A percentile compares a stretch with the other conserved stretches of the same genome.
Evolutionary conservation across 2,113 vertebrate species (phyloP).

Genomic region (Glaucidium brasilianum): DNA sequence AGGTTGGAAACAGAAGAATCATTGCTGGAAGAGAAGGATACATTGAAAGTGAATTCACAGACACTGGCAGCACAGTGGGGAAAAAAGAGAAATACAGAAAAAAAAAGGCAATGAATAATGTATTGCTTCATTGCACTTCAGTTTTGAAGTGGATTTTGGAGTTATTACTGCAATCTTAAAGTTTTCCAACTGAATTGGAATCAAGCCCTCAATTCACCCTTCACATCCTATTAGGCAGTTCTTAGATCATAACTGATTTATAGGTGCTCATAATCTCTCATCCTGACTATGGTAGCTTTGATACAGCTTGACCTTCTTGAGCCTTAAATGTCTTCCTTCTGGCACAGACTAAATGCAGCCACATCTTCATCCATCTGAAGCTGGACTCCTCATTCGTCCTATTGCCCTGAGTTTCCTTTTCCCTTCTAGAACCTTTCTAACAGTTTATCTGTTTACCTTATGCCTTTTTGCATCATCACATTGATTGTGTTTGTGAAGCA

Average conservation of each 20-base stretch:
- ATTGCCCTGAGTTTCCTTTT: background rate
- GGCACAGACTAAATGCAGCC: background rate
- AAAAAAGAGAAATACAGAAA: background rate
- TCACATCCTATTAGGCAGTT: conserved; percentile 29
- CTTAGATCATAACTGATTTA: conserved; percentile 1
- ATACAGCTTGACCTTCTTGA: background rate
- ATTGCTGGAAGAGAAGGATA: background rate
- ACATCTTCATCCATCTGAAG: background rate
- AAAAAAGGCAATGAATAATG: conserved; percentile 19
- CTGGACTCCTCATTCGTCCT: background rate
- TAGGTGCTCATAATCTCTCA: background rate
- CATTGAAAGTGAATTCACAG: background rate
- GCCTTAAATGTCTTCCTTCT: background rate
- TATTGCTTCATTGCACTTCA: conserved; percentile 13
- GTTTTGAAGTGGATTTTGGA: conserved; percentile 4
- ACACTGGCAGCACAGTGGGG: background rate
- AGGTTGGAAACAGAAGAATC: background rate
- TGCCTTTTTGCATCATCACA: background rate
- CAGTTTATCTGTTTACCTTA: background rate
- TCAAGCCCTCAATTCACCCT: conserved; percentile 21
- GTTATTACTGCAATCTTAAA: background rate
- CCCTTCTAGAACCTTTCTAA: background rate
- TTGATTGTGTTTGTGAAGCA: background rate
- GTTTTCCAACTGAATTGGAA: conserved; percentile 37
- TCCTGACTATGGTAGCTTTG: background rate